phyloP scores from a whole-genome alignment of 2,797 vertebrate genomes.

The Danio jaintianensis region DNA sequence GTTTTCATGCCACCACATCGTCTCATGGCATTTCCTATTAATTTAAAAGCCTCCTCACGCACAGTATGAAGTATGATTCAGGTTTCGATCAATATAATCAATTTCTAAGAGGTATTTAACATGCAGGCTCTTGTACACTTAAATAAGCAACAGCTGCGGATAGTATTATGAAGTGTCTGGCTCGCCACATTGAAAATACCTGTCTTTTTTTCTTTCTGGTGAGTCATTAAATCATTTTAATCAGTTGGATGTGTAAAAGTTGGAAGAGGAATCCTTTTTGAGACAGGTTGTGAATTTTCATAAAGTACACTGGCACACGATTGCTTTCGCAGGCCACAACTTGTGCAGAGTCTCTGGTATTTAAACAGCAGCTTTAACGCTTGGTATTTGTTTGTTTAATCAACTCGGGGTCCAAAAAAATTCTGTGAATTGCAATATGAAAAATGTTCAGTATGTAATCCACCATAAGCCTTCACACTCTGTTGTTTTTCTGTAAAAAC shows the following conservation, averaged over 20 bases:
- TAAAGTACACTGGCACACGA: neutral
- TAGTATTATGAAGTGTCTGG: constrained; percentile 10
- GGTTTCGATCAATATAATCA: constrained; percentile 18
- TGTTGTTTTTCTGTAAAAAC: neutral
- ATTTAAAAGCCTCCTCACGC: constrained; percentile 14
- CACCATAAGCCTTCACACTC: neutral
- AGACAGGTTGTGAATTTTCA: constrained; percentile 27
- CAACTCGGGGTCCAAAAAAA: neutral
- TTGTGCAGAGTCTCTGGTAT: constrained; percentile 26
- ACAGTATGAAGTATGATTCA: neutral
- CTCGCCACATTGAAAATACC: neutral
- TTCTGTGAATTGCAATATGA: neutral
- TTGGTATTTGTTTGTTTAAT: constrained; percentile 13
- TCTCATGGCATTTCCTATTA: neutral
- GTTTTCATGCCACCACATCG: neutral
- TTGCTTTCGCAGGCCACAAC: constrained; percentile 14
- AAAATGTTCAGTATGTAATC: neutral
- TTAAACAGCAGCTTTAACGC: constrained; percentile 5
- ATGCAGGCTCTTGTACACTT: neutral
- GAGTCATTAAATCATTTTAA: neutral
- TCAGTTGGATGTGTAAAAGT: neutral
- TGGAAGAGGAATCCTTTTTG: neutral
- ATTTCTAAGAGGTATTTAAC: constrained; percentile 9
- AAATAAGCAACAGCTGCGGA: constrained; percentile 18
- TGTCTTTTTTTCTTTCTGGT: neutral